Evolutionary conservation across 2,113 vertebrate genomes (phyloP), one percentile per base, ranked within the genome.

Genomic region (Petroica traversi): DNA sequence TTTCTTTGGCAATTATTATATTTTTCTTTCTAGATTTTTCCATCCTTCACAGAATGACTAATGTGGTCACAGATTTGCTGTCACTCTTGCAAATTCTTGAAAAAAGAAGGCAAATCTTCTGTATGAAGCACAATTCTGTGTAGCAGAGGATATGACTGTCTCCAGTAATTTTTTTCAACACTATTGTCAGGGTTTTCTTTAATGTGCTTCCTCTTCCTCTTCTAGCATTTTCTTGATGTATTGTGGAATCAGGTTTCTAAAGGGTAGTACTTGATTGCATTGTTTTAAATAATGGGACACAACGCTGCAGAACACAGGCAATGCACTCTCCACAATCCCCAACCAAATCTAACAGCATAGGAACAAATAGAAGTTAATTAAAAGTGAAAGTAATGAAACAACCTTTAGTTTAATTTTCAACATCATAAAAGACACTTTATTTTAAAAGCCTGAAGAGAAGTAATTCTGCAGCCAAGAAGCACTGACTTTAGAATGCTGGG

Each of bases 1-100:
- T 97, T 81, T 84, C 48, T 81, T 88, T 48, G 40, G 34, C 57
- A 94, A 71, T 68, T 87, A 74, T 36, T 72, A 48, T 83, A 80
- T 95, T 83, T 93, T 89, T 81, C 28, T 89, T 89, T 59, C 66
- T 77, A 77, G 14, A 61, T 74, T 91, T 97, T 91, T 88, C 80
- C 16, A 33, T 85, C 52, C 51, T 71, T 88, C 85, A 86, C 81
- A 95, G 88, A 89, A 90, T 93, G 88, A 82, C 52, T 93, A 90
- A 92, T 61, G 25, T 74, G 25, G 46, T 64, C 54, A 77, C 77
- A 88, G 58, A 63, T 97, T 88, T 93, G 26, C 81, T 85, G 79
- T 87, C 91, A 97, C 9, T 89, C 75, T 67, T 88, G 15, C 16
- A 82, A 41, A 66, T 82, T 46, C 74, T 92, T 57, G 41, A 48